Base-by-base conservation (phyloP, 2,113 vertebrate genomes). In the Delphinus delphis region DNA sequence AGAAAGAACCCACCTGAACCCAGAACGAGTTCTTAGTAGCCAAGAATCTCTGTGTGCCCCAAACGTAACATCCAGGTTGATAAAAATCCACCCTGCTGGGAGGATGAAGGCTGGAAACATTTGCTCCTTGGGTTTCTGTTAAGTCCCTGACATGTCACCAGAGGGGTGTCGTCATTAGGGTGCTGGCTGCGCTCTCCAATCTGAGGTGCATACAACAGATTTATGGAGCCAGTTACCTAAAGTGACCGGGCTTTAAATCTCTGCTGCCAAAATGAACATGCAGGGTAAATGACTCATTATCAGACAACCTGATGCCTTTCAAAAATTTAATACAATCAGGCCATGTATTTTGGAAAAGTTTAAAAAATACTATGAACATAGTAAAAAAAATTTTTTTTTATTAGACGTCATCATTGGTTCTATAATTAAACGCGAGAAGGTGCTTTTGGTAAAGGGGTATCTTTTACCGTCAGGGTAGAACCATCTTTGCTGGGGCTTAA, bases 1-100 rank as follows among this genome's bases (percentile, higher is more conserved):
- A 96, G 0, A 33, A 76, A 88, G 93, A 95, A 88, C 88, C 92
- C 95, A 81, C 81, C 85, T 92, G 91, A 96, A 96, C 50, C 3
- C 0, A 76, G 74, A 81, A 55, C 9, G 11, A 62, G 50, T 88
- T 62, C 15, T 89, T 5, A 4, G 73, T 23, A 93, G 65, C 28
- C 0, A 1, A n/a, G 85, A 88, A 91, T 88, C 81, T 60, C 84
- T 89, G 3, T 2, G 88, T 50, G 11, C 55, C 31, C 76, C 76
- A 55, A 55, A 55, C 12, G 23, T 79, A 20, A 79, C 76, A 36
- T 11, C 76, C 33, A 79, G 50, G 50, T 55, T 55, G 76, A 79
- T 55, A 55, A n/a, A 55, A 79, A 23, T 55, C 76, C 33, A 55
- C n/a, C 23, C 89, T 68, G 36, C 20, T 9, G 23, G 36, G 36